Conservation (phyloP, 2,888 invertebrate genomes). For the Stenichneumon culpator region DNA sequence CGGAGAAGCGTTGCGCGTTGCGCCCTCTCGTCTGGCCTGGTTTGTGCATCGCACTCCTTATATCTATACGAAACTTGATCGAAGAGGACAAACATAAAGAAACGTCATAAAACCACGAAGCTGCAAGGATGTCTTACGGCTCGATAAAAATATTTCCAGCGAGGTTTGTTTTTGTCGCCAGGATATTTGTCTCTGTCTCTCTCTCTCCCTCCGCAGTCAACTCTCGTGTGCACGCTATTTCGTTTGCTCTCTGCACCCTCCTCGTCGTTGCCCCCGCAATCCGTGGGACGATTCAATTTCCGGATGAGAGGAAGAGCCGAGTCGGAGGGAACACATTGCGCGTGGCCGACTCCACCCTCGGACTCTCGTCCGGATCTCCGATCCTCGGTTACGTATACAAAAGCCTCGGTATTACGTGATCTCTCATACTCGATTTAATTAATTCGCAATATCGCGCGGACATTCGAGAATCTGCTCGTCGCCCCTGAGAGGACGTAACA, state of each 20-base stretch:
- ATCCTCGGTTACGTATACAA: conserved; percentile 37
- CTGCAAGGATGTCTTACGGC: conserved; percentile 12
- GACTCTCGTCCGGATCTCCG: conserved; percentile 48
- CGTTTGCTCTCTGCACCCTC: conserved; percentile 25
- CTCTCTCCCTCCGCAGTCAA: not conserved
- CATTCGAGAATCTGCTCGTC: conserved; percentile 28
- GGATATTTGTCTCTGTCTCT: conserved; percentile 7
- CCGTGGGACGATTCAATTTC: conserved; percentile 63
- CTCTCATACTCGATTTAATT: conserved; percentile 61
- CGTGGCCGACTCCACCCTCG: conserved; percentile 33
- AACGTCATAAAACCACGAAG: conserved; percentile 25
- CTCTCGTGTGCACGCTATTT: conserved; percentile 10
- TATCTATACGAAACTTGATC: conserved; percentile 1
- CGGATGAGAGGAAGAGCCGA: conserved; percentile 56
- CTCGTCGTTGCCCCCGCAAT: conserved; percentile 37
- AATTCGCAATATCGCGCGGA: conserved; percentile 46
- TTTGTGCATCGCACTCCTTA: not conserved
- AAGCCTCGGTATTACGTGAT: conserved; percentile 46
- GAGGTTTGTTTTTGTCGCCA: conserved; percentile 49
- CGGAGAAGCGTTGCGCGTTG: not conserved
- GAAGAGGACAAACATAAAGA: conserved; percentile 34
- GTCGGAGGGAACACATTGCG: conserved; percentile 39
- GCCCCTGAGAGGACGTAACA: conserved; percentile 2
- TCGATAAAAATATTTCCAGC: conserved; percentile 7
- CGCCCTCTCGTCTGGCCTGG: not conserved